Evolutionary conservation across 2,797 vertebrate genomes (phyloP).

Genomic region (Acanthornis magna): DNA sequence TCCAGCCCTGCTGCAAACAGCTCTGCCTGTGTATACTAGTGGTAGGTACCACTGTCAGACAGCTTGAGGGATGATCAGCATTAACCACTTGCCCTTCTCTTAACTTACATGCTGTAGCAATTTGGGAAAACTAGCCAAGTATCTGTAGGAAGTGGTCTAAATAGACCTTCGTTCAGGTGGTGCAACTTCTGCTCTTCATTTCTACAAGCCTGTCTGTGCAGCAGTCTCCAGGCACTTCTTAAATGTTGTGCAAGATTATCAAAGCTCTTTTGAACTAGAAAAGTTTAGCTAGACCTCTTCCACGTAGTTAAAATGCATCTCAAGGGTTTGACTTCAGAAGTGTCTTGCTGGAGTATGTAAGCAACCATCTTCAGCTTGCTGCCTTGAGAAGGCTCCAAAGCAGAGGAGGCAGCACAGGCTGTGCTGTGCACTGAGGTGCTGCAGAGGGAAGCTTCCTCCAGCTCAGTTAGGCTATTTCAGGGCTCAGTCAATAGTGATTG

Average conservation of each 20-base stretch:
- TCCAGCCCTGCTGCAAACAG: neutral
- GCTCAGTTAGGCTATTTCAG: neutral
- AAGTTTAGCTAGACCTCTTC: constrained; percentile 38
- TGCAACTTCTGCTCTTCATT: constrained; percentile 1
- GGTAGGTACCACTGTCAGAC: neutral
- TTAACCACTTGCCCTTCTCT: neutral
- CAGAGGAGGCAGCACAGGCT: neutral
- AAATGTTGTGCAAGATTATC: constrained; percentile 52
- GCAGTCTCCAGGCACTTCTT: constrained; percentile 45
- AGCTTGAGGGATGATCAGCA: neutral
- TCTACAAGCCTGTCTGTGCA: constrained; percentile 12
- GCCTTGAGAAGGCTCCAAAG: neutral
- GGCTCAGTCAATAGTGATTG: neutral
- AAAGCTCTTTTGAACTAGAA: constrained; percentile 41
- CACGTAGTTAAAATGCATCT: constrained; percentile 23
- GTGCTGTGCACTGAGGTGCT: neutral
- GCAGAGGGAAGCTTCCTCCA: neutral
- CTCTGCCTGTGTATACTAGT: neutral
- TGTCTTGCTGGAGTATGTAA: neutral
- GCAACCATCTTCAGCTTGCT: neutral
- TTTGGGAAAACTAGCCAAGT: neutral
- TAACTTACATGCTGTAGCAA: neutral
- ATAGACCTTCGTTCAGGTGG: neutral
- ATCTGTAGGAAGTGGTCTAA: neutral
- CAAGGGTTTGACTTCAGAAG: constrained; percentile 20